These are phyloP conservation scores for Sialis lutaria DNA, from an alignment of 2,888 invertebrate genomes.

Conservation along the genomic window DNA sequence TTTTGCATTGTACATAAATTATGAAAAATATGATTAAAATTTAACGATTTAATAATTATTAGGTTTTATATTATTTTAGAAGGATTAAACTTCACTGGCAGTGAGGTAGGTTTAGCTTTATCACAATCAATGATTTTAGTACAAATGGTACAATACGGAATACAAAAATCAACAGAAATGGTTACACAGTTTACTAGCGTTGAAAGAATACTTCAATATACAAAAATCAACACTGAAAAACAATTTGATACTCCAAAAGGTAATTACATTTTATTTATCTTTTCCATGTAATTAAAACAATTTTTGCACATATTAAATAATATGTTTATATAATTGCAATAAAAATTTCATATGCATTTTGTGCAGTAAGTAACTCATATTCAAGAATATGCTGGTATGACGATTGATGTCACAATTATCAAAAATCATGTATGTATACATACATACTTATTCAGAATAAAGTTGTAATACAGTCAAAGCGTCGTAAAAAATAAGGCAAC, in stretches of 20 bases:
- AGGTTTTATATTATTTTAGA: not conserved
- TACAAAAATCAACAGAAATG: constrained; percentile 62
- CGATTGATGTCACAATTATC: no score
- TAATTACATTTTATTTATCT: no score
- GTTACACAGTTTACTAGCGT: constrained; percentile 67
- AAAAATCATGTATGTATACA: no score
- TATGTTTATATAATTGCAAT: no score
- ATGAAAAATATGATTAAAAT: not conserved
- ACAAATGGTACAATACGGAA: constrained; percentile 66
- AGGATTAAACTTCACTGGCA: constrained; percentile 28
- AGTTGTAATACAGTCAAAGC: no score
- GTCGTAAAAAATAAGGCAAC: no score
- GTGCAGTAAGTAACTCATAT: no score
- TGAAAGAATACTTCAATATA: constrained; percentile 66
- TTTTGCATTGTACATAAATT: not conserved
- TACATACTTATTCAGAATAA: no score
- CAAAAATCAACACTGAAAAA: constrained; percentile 52
- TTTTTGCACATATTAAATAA: no score
- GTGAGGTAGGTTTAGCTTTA: constrained; percentile 48
- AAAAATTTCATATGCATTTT: no score
- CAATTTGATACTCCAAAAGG: constrained; percentile 36
- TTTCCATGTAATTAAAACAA: no score
- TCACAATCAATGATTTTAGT: constrained; percentile 56
- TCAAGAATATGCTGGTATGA: no score
- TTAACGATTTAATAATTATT: not conserved